Base-by-base conservation (phyloP, 2,888 invertebrate genomes). In the Scaptomyza reducta region DNA sequence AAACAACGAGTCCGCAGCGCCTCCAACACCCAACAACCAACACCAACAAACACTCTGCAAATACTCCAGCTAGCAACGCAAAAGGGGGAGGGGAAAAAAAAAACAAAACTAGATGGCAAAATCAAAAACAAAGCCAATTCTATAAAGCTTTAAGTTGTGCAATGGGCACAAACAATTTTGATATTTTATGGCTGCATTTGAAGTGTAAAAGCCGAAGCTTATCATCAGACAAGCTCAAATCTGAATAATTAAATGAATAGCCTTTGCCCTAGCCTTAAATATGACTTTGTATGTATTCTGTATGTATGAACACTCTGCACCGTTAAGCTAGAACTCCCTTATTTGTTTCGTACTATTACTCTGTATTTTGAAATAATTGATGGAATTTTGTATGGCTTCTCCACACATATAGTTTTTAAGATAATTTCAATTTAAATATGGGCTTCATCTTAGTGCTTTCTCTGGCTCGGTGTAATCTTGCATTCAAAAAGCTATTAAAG, bases 1-100 rank as follows among this genome's bases (percentile, higher is more conserved):
- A 75, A 70, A 77, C 70, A 69, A 62, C 60, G 33, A 46, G 61
- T 61, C 66, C 62, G 55, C 73, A 63, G 60, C 60, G 50, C 46
- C 57, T 51, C 64, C 41, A 63, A 40, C 66, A 6, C 35, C n/a
- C 35, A n/a, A n/a, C 35, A 33, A 40, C 65, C 49, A 46, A 40
- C 51, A 53, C 31, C 14, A 29, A 27, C 50, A 35, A 31, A 13
- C 29, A 11, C 33, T 7, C 40, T 14, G 25, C 25, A 9, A 18
- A 31, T 18, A 6, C 31, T 22, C 44, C 3, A 25, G 35, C 35
- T 35, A 35, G n/a, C 35, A 35, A n/a, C n/a, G n/a, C 35, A 35
- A 35, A 13, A 16, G 6, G 11, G 16, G 11, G 29, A 13, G 29
- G 6, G 11, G 16, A 16, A 46, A 47, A 47, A 47, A 2, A 31